Evolutionary conservation across 2,113 vertebrate species (phyloP), one percentile per base, ranked within the genome.

Genomic region (Triplophysa siluroides): DNA sequence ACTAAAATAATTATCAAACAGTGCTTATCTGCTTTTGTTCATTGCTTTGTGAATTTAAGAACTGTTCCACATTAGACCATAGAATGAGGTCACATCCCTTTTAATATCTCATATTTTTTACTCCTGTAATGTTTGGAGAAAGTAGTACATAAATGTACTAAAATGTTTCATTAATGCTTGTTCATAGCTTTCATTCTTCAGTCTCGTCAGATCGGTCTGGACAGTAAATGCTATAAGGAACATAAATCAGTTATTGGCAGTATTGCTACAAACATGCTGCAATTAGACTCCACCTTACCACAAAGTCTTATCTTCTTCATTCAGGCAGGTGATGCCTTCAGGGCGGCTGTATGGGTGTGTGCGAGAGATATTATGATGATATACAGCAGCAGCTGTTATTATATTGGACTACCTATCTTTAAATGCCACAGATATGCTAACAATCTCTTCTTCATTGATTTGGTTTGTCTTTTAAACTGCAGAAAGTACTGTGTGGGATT

Each of bases 391-490:
- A 13, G 12, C 26, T 38, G 52, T 8, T 58, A 14, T 21, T 54
- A 54, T 54, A 2, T 58, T n/a, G n/a, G n/a, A 58, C n/a, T 19
- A 21, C 54, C 54, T 58, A 4, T 4, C 5, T 21, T 19, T 21
- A 58, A 21, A 58, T 58, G 18, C 19, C 54, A 58, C 6, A n/a
- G 18, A 9, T 58, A n/a, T 19, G 19, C 18, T n/a, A 60, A 23
- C 54, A 23, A 4, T 8, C 38, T 60, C 14, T 69, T 52, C 14
- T 70, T 23, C n/a, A 21, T 26, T 70, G 18, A 19, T 54, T 58
- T 29, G 33, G 50, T 72, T 56, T 76, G n/a, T 79, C 78, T 79
- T 7, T 79, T 77, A 33, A 33, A 76, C n/a, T 24, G 21, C 3
- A 67, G 50, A 60, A 61, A 14, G 21, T 70, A 33, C 2, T 8